Evolutionary conservation across 2,888 invertebrate genomes (phyloP).

Genomic region (Galerucella nymphaeae): DNA sequence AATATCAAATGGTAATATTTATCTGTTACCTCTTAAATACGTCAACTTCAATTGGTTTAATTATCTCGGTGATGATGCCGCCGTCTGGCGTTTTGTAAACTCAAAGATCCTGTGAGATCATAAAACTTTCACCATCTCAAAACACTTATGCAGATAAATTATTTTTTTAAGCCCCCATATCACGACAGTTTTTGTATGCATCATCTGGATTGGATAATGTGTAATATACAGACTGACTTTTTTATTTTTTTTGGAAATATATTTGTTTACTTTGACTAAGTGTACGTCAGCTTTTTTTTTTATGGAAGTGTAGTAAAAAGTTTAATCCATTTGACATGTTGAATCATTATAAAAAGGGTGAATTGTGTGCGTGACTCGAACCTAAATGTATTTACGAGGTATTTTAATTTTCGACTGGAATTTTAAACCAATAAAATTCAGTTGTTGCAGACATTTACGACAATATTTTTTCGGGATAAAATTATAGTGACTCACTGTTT

Average conservation of each 20-base stretch:
- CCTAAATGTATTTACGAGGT: neutral
- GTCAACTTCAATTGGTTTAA: slow-evolving; percentile 17
- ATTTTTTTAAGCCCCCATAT: slow-evolving; percentile 21
- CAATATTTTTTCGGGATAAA: neutral
- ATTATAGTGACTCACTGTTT: neutral
- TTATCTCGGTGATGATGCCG: slow-evolving; percentile 17
- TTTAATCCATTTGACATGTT: neutral
- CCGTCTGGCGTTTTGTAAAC: slow-evolving; percentile 19
- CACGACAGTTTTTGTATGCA: slow-evolving; percentile 3
- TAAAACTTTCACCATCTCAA: slow-evolving; percentile 22
- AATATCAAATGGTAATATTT: neutral
- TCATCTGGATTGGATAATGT: slow-evolving; percentile 21
- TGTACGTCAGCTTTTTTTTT: slow-evolving; percentile 14
- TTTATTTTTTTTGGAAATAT: slow-evolving; percentile 8
- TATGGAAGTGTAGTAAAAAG: slow-evolving; percentile 4
- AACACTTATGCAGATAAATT: slow-evolving; percentile 14
- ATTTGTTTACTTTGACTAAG: slow-evolving; percentile 10
- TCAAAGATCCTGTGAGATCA: slow-evolving; percentile 1
- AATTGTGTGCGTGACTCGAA: neutral
- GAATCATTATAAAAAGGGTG: neutral
- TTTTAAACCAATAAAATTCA: neutral
- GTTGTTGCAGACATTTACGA: neutral
- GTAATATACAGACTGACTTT: neutral
- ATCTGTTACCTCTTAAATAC: neutral
- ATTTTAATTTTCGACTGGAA: slow-evolving; percentile 2